Conservation (phyloP, 1,140 invertebrate genomes). For the Epicauta chinensis region DNA sequence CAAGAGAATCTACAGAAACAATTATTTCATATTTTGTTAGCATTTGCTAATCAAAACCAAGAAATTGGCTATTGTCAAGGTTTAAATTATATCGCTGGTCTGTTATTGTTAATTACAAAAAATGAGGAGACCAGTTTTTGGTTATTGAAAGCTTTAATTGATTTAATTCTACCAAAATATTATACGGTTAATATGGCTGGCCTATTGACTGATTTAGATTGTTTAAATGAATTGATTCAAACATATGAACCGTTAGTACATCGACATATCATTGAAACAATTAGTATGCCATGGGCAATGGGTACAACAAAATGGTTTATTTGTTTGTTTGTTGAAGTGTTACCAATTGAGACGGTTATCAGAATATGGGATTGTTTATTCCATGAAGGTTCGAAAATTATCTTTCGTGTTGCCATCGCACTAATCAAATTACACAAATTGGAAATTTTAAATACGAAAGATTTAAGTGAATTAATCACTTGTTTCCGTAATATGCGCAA, state of each 20-base stretch:
- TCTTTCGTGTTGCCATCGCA: constrained; percentile 81
- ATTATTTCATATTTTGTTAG: constrained; percentile 77
- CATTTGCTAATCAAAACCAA: constrained; percentile 83
- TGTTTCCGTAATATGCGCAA: constrained; percentile 73
- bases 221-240: constrained; percentile 78
- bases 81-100: constrained; percentile 85
- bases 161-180: constrained; percentile 75
- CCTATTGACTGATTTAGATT: constrained; percentile 78
- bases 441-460: constrained; percentile 63
- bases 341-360: constrained; percentile 85
- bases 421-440: constrained; percentile 68
- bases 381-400: constrained; percentile 77
- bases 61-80: constrained; percentile 90
- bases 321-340: constrained; percentile 84
- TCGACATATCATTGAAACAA: constrained; percentile 60
- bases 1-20: constrained; percentile 61
- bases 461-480: constrained; percentile 66
- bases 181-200: constrained; percentile 85
- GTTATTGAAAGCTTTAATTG: constrained; percentile 81
- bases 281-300: constrained; percentile 78
- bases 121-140: constrained; percentile 88
- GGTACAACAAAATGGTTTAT: constrained; percentile 93
- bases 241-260: constrained; percentile 72
- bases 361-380: constrained; percentile 94
- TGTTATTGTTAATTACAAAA: constrained; percentile 77